Percentiles rank a stretch among this genome's conserved stretches.
phyloP scores from a whole-genome alignment of 2,888 invertebrate genomes.

The Lasioglossum malachurum region DNA sequence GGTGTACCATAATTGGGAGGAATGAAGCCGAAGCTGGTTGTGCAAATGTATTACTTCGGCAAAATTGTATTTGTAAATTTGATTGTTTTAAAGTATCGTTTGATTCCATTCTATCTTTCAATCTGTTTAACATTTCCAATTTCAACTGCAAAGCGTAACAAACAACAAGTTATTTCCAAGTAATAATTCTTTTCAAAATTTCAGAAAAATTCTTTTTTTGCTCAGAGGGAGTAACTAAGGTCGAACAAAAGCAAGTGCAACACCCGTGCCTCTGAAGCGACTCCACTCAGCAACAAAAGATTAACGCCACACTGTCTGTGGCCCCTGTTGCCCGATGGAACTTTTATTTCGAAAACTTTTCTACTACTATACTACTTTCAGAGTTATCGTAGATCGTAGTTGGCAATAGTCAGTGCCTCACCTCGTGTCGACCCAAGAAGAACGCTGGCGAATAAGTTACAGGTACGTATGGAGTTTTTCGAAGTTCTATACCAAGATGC shows the following conservation, averaged over 20 bases:
- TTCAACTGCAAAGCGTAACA: constrained; percentile 87
- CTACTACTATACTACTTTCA: too few species aligned
- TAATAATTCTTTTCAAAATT: not conserved
- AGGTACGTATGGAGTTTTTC: constrained; percentile 60
- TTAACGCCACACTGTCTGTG: too few species aligned
- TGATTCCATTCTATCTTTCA: constrained; percentile 85
- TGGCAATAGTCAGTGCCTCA: too few species aligned
- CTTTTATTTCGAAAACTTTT: too few species aligned
- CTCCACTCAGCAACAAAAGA: too few species aligned
- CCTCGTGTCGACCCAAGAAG: constrained; percentile 93
- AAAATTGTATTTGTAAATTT: constrained; percentile 90
- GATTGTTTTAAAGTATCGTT: constrained; percentile 87
- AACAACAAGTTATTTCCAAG: not conserved
- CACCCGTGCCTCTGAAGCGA: too few species aligned
- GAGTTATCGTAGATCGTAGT: too few species aligned
- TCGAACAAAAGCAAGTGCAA: too few species aligned
- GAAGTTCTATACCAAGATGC: constrained; percentile 89
- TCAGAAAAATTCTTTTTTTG: too few species aligned
- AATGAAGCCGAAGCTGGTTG: constrained; percentile 87
- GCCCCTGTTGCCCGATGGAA: too few species aligned
- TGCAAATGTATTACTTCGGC: constrained; percentile 88
- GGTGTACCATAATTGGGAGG: constrained; percentile 91
- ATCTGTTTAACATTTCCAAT: constrained; percentile 88
- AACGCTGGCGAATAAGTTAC: constrained; percentile 88
- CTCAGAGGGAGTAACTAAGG: too few species aligned